Conservation (phyloP, 1,140 invertebrate genomes). For the Pogonomyrmex barbatus region DNA sequence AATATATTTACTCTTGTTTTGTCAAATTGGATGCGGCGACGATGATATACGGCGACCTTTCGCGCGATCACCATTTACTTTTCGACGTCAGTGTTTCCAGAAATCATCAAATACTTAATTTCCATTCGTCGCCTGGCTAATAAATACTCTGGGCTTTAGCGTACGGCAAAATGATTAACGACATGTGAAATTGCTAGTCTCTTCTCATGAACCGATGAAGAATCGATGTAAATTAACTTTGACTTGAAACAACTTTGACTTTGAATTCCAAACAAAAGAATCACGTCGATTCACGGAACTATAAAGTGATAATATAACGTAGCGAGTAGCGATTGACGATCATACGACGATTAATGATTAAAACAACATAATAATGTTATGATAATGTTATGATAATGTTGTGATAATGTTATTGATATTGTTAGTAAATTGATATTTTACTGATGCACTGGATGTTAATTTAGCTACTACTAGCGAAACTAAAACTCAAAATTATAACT, state of each 20-base stretch:
- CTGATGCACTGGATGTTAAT: background rate
- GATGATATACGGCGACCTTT: conserved; percentile 77
- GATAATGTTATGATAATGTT: conserved; percentile 7
- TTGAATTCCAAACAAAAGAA: background rate
- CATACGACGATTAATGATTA: background rate
- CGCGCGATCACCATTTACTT: conserved; percentile 45
- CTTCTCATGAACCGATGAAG: background rate
- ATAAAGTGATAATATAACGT: background rate
- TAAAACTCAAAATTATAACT: background rate
- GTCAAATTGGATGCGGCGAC: conserved; percentile 77
- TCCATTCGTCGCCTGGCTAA: conserved; percentile 76
- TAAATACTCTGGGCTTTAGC: conserved; percentile 71
- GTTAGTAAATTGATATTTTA: background rate
- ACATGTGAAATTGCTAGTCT: background rate
- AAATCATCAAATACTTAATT: conserved; percentile 36
- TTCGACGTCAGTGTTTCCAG: conserved; percentile 18
- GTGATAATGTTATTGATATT: background rate
- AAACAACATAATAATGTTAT: background rate
- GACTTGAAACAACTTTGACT: no score
- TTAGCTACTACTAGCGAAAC: background rate
- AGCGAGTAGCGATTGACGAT: no score
- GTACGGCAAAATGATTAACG: background rate
- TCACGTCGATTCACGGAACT: background rate
- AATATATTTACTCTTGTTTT: conserved; percentile 78
- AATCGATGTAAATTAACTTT: background rate